Evolutionary conservation across 2,113 vertebrate species (phyloP).

Genomic region (Poicephalus meyeri): DNA sequence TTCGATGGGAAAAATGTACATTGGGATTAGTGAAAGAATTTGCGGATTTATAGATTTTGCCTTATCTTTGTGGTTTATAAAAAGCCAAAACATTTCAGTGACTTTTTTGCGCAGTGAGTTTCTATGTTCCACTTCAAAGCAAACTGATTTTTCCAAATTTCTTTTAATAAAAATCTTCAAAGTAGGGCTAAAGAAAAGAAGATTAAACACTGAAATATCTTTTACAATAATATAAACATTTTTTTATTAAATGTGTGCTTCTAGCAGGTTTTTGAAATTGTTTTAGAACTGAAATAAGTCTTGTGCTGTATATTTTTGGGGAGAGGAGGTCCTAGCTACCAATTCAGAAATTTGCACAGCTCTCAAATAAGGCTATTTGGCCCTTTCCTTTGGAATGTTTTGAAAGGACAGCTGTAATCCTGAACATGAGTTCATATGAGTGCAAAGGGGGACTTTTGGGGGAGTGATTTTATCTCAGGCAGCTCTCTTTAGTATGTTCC

Average conservation of each 20-base stretch:
- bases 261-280: background rate
- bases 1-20: background rate
- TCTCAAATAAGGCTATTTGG: background rate
- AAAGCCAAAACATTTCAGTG: background rate
- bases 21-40: background rate
- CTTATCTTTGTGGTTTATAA: background rate
- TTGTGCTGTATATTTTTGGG: background rate
- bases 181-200: background rate
- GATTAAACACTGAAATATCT: background rate
- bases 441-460: background rate
- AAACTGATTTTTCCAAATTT: background rate
- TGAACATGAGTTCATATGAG: background rate
- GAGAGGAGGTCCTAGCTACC: background rate
- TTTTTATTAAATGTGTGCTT: background rate
- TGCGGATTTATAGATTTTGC: background rate
- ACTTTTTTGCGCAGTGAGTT: background rate
- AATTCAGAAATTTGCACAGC: background rate
- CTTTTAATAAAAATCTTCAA: constrained; percentile 5
- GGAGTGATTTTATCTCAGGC: background rate
- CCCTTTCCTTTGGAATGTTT: background rate
- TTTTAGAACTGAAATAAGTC: background rate
- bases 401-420: background rate
- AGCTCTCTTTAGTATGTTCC: background rate
- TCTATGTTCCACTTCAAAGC: background rate
- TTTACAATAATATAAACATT: background rate